Percentiles rank a stretch among this genome's conserved stretches.
Evolutionary conservation across 2,113 vertebrate genomes (phyloP).

Genomic region (Colinus virginianus): DNA sequence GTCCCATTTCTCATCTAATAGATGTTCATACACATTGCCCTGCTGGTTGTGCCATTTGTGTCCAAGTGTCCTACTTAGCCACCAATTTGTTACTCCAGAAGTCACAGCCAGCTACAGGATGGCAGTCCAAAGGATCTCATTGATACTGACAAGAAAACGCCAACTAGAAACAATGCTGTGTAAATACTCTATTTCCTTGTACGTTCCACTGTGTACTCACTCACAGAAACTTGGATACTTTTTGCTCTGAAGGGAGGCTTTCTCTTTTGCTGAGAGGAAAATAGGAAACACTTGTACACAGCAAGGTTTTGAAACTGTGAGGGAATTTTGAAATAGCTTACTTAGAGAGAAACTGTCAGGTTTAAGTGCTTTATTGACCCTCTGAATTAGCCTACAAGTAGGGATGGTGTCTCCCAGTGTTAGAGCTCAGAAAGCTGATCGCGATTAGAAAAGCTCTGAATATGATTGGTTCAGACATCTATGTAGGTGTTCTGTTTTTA

Average conservation of each 20-base stretch:
- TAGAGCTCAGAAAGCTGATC: neutral
- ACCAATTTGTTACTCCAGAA: neutral
- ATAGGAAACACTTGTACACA: neutral
- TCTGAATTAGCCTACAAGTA: neutral
- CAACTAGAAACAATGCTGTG: neutral
- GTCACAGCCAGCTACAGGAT: neutral
- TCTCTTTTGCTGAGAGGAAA: neutral
- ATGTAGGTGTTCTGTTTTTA: neutral
- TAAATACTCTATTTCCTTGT: neutral
- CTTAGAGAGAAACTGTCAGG: neutral
- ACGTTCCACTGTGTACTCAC: neutral
- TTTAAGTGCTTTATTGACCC: constrained; percentile 3
- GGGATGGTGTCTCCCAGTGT: neutral
- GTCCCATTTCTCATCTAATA: neutral
- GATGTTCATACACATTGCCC: neutral
- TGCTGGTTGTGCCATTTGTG: neutral
- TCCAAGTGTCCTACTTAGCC: neutral
- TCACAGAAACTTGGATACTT: neutral
- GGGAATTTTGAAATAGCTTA: neutral
- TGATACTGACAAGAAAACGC: neutral
- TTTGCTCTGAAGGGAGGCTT: neutral
- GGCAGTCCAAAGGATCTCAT: neutral
- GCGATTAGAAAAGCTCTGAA: neutral
- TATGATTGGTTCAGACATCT: neutral
- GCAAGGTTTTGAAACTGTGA: neutral